These are phyloP conservation scores for Dryadula phaetusa DNA, from an alignment of 2,888 invertebrate genomes.

Conservation along the genomic window DNA sequence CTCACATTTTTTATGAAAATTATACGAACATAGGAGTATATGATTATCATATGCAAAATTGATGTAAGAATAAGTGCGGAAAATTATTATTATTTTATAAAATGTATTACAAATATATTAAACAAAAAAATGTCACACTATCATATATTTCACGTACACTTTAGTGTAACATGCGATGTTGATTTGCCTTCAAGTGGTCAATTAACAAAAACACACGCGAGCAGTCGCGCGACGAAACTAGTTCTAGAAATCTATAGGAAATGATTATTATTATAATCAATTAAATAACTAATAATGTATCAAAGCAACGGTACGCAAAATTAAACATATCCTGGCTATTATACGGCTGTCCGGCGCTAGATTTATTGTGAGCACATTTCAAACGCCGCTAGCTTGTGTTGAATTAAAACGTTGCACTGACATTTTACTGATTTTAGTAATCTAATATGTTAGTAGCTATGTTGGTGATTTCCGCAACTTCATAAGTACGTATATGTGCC, in stretches of 20 bases:
- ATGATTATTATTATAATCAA: background rate
- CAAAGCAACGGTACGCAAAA: constrained; percentile 21
- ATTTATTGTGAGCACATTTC: constrained; percentile 30
- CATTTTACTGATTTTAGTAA: constrained; percentile 24
- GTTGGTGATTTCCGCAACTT: background rate
- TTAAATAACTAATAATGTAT: background rate
- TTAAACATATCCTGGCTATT: constrained; percentile 25
- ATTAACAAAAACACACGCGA: background rate
- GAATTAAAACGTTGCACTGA: constrained; percentile 30
- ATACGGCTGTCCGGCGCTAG: constrained; percentile 27
- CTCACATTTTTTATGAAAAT: no score
- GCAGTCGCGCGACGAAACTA: background rate
- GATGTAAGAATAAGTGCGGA: no score
- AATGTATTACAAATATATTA: no score
- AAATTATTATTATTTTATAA: no score
- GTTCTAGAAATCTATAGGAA: background rate
- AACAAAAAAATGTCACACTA: no score
- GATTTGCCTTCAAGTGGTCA: no score
- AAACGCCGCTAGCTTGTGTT: constrained; percentile 30
- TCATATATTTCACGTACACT: no score
- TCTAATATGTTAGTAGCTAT: background rate
- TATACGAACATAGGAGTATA: no score
- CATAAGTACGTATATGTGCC: background rate
- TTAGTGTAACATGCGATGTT: no score
- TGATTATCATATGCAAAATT: no score